These are phyloP conservation scores for Manduca sexta DNA, from an alignment of 1,140 invertebrate species.

Conservation along the genomic window DNA sequence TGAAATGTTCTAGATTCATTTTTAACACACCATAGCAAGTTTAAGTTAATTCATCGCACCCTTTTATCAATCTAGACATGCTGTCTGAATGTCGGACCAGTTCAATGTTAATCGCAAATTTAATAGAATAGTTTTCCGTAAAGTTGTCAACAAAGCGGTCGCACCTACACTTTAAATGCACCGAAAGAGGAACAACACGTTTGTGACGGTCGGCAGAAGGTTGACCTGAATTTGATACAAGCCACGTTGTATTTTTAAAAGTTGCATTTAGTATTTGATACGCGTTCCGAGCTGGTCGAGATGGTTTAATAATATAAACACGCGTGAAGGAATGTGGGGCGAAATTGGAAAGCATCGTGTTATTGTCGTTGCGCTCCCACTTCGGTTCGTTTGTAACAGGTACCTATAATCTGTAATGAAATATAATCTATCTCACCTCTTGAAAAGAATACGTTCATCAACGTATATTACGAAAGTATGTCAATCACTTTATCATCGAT, in stretches of 20 bases:
- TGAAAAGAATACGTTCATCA: no score
- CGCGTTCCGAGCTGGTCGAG: constrained; percentile 10
- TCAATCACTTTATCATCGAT: no score
- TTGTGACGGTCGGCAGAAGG: constrained; percentile 19
- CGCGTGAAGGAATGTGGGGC: constrained; percentile 41
- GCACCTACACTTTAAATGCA: no score
- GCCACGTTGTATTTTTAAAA: constrained; percentile 19
- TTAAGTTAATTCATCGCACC: no score
- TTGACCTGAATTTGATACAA: constrained; percentile 15
- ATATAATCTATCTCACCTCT: background rate
- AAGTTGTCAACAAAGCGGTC: no score
- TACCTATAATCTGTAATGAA: constrained; percentile 21
- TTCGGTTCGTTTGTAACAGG: constrained; percentile 14
- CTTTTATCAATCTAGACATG: no score
- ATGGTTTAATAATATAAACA: constrained; percentile 42
- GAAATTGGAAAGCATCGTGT: constrained; percentile 33
- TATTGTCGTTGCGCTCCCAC: constrained; percentile 1
- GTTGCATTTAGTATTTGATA: constrained; percentile 18
- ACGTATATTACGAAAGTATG: no score
- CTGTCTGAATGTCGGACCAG: no score
- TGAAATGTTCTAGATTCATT: no score
- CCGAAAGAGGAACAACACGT: background rate
- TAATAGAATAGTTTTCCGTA: no score
- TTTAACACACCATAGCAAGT: no score
- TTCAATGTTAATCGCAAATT: no score